Conservation (phyloP, 1,140 invertebrate species). For the Grapholita molesta region DNA sequence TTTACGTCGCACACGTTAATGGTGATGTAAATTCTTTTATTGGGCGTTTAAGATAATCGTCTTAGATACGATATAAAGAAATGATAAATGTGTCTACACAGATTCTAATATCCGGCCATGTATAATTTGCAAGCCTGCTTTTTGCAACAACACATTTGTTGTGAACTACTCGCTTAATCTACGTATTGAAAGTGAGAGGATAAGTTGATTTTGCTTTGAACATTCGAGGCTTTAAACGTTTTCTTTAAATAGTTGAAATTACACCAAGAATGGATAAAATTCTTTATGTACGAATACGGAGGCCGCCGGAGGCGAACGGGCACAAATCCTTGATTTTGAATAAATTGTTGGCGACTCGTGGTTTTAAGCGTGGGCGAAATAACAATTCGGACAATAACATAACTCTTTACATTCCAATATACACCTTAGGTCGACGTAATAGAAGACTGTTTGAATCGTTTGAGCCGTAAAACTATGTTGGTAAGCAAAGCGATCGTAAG, state of each 20-base stretch:
- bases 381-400: constrained; percentile 5
- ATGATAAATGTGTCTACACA: constrained; percentile 8
- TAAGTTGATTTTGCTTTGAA: neutral
- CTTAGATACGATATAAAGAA: neutral
- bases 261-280: constrained; percentile 11
- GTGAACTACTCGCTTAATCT: constrained; percentile 1
- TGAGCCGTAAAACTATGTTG: constrained; percentile 32
- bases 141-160: constrained; percentile 7
- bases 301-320: constrained; percentile 36
- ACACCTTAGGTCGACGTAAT: constrained; percentile 46
- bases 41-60: constrained; percentile 22
- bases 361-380: constrained; percentile 62
- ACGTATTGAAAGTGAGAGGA: constrained; percentile 11
- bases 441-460: constrained; percentile 38
- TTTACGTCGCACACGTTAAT: constrained; percentile 36
- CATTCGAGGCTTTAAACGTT: neutral
- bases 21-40: constrained; percentile 28
- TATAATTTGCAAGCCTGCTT: constrained; percentile 11
- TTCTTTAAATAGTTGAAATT: constrained; percentile 13
- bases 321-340: constrained; percentile 61
- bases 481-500: constrained; percentile 23
- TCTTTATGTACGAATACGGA: constrained; percentile 12
- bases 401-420: constrained; percentile 41
- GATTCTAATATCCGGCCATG: constrained; percentile 1
- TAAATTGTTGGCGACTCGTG: constrained; percentile 52